Percentiles rank a stretch among this genome's conserved stretches.
Evolutionary conservation across 2,113 vertebrate genomes (phyloP).

Genomic region (Oenanthe melanoleuca): DNA sequence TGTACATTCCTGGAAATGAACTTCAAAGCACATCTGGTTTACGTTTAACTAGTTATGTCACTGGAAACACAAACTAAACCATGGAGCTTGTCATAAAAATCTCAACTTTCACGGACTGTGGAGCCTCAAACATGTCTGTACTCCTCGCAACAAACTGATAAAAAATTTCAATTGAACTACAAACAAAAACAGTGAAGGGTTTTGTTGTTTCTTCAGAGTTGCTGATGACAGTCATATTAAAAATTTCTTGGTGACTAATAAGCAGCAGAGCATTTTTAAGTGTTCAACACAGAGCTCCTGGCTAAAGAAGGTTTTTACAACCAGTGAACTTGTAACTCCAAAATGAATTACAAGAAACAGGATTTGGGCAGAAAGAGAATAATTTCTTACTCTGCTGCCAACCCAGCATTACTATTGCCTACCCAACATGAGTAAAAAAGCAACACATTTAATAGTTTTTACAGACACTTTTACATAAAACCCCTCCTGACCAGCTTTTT

Average conservation of each 20-base stretch:
- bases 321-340: not conserved
- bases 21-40: slow-evolving; percentile 80
- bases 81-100: slow-evolving; percentile 65
- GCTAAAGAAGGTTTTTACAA: not conserved
- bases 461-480: not conserved
- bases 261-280: not conserved
- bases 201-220: slow-evolving; percentile 21
- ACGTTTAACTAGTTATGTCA: slow-evolving; percentile 73
- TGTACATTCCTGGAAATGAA: slow-evolving; percentile 73
- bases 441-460: not conserved
- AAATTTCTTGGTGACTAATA: not conserved
- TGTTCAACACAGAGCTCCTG: not conserved
- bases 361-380: not conserved
- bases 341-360: not conserved
- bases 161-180: not conserved
- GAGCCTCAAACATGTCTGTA: not conserved
- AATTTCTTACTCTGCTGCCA: not conserved
- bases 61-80: slow-evolving; percentile 71
- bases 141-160: not conserved
- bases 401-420: not conserved
- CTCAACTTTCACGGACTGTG: slow-evolving; percentile 59
- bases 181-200: not conserved
- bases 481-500: not conserved
- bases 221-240: not conserved
- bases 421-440: not conserved